phyloP scores from a whole-genome alignment of 2,113 vertebrate species.

The Marmota monax region DNA sequence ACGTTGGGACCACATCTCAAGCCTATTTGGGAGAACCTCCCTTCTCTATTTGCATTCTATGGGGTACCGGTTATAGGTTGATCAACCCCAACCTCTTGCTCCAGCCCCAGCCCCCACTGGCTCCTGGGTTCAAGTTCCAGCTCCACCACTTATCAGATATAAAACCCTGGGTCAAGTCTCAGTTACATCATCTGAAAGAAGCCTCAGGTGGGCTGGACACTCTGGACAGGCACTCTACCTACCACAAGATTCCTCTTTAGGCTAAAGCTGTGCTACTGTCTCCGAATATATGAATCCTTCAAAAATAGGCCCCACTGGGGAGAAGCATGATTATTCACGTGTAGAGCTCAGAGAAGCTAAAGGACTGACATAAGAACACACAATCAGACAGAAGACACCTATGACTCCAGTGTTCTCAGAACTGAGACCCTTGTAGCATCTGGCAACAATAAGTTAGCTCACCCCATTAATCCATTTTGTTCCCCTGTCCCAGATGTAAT shows the following conservation, averaged over 20 bases:
- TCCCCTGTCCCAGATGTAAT: background rate
- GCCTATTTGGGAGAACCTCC: background rate
- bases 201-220: no score
- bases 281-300: background rate
- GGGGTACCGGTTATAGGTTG: background rate
- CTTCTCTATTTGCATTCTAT: background rate
- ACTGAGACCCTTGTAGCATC: background rate
- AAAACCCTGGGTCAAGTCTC: background rate
- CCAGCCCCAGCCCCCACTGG: background rate
- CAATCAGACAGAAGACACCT: background rate
- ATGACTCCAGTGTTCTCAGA: background rate
- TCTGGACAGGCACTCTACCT: background rate
- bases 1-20: background rate
- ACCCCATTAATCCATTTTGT: background rate
- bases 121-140: constrained; percentile 10
- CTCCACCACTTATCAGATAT: background rate
- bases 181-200: background rate
- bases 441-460: background rate
- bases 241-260: background rate
- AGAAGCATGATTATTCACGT: background rate
- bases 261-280: background rate
- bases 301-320: background rate
- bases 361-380: background rate
- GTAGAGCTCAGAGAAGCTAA: background rate
- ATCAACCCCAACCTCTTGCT: background rate